Base-by-base conservation (phyloP, 2,888 invertebrate species). In the Malthinus seriepunctatus region DNA sequence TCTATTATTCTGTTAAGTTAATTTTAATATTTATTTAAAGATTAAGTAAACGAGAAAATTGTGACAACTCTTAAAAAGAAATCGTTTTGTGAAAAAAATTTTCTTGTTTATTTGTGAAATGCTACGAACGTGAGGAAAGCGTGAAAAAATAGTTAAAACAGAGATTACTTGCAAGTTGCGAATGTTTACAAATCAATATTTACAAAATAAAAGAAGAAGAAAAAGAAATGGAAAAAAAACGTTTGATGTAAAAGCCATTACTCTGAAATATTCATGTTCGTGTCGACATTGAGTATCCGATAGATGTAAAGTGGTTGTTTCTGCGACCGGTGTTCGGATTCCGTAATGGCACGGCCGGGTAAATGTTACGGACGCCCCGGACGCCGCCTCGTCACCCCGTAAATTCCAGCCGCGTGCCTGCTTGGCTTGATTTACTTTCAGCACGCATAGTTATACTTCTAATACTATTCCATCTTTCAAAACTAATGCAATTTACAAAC, bases 221-320 rank as follows among this genome's bases (percentile, higher is more conserved):
- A 23, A 5, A 5, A 23, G 23, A 23, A 23, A 5, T 3, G 23
- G 5, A 23, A 71, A 69, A 70, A 70, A 69, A 67, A 53, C 63
- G 63, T 63, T 63, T 64, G 67, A 67, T 61, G 66, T 67, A 66
- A 68, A 66, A 67, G 69, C 70, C 66, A 71, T 71, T 71, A 72
- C 68, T 64, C 65, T 73, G 73, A 74, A 73, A 75, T 74, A 75
- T 76, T 75, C 74, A 71, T 72, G 74, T 73, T 73, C 73, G 75
- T 75, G 74, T 74, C 73, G 71, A 64, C 67, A 65, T 64, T 60
- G 67, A 63, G 67, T 71, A 71, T 71, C 68, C 70, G 66, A 67
- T 71, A 73, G 74, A 75, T 74, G 73, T 70, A 70, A 69, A 72
- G 72, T 70, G 70, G 71, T 70, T 71, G 67, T 72, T 71, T 69